phyloP scores from a whole-genome alignment of 2,797 vertebrate genomes.

The Percopsis omiscomaycus region DNA sequence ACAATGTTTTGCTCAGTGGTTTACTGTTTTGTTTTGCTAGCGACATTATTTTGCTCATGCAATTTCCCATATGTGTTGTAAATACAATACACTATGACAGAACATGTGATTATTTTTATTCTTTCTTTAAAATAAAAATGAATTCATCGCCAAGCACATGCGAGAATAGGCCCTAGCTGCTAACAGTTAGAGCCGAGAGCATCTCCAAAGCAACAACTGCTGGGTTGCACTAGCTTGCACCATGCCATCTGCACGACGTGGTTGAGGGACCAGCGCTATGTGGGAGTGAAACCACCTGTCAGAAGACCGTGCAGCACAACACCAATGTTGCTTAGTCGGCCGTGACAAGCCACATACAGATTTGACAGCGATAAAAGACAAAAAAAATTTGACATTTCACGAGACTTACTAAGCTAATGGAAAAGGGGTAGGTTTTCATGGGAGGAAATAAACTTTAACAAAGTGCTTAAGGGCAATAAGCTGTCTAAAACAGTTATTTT shows the following conservation, averaged over 20 bases:
- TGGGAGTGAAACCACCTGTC: conserved; percentile 71
- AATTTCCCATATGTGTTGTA: conserved; percentile 71
- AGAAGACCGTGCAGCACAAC: conserved; percentile 46
- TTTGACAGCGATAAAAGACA: background rate
- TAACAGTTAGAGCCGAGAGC: background rate
- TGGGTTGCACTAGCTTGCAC: conserved; percentile 26
- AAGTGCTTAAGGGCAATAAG: no score
- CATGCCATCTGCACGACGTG: conserved; percentile 59
- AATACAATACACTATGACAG: conserved; percentile 67
- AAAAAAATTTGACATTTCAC: no score
- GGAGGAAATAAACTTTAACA: no score
- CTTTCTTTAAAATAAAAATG: conserved; percentile 26
- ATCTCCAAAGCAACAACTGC: conserved; percentile 33
- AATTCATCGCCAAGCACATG: background rate
- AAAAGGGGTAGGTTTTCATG: no score
- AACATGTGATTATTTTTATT: conserved; percentile 46
- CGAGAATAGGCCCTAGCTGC: background rate
- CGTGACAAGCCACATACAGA: conserved; percentile 16
- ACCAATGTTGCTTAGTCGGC: conserved; percentile 24
- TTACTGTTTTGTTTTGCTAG: conserved; percentile 62
- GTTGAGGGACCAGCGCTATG: conserved; percentile 41
- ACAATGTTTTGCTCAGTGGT: conserved; percentile 56
- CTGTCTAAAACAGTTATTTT: no score
- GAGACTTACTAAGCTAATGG: no score
- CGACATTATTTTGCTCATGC: conserved; percentile 47